These are phyloP conservation scores for Hydropsyche tenuis DNA, from an alignment of 1,140 invertebrate species.

Conservation along the genomic window DNA sequence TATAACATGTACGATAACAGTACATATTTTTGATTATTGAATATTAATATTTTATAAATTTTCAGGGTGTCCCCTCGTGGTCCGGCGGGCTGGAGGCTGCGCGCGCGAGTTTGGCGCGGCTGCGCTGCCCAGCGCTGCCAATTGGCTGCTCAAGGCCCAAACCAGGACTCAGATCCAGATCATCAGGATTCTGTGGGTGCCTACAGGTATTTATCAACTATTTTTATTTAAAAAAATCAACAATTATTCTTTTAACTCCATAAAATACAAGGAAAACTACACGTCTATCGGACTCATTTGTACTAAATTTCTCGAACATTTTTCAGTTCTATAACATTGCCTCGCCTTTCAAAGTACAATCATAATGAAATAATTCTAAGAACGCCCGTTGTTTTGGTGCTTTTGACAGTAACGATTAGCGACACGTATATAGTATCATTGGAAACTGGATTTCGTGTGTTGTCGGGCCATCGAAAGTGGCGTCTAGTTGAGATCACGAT, in stretches of 20 bases:
- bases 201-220: constrained; percentile 37
- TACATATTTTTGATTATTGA: no score
- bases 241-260: no score
- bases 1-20: no score
- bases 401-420: no score
- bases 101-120: constrained; percentile 45
- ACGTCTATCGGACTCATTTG: no score
- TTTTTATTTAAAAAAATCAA: no score
- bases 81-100: constrained; percentile 47
- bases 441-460: constrained; percentile 6
- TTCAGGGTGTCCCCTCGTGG: constrained; percentile 49
- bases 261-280: no score
- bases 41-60: constrained; percentile 5
- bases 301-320: no score
- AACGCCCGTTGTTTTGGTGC: not conserved
- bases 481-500: not conserved
- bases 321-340: no score
- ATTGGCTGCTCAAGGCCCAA: constrained; percentile 34
- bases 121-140: constrained; percentile 47
- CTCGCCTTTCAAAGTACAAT: no score
- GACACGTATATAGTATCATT: not conserved
- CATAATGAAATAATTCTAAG: not conserved
- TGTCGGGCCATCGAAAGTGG: not conserved
- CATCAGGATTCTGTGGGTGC: constrained; percentile 46
- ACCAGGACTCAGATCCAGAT: constrained; percentile 34